Base-by-base conservation (phyloP, 2,797 vertebrate species). In the Argya squamiceps region DNA sequence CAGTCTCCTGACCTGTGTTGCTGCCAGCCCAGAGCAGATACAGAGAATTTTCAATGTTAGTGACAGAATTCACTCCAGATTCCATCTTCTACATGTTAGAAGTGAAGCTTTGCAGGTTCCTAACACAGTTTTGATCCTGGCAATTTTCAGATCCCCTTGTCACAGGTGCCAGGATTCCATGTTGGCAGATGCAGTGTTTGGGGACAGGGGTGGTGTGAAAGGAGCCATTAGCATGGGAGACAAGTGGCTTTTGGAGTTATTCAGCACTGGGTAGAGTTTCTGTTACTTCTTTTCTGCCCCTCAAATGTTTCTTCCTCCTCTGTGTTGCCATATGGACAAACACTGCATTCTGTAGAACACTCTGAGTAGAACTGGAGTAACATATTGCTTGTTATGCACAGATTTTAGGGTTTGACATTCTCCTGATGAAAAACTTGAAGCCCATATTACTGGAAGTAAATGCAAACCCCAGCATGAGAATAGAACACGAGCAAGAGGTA, bases 361-460 rank as follows among this genome's bases (percentile, higher is more conserved):
- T 21, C 13, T 43, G 67, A 71, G 68, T 17, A 60, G 52, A 67
- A 62, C 58, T 84, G 93, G 85, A 94, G 26, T 97, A 94, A 97
- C 81, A 44, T 56, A 11, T 94, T 90, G 74, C 94, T 95, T 97
- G 32, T 95, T 91, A 21, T 92, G 56, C 69, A 29, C 97, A 99
- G 99, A 99, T 99, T 96, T 97, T 99, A 97, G 99, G 99, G 37
- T 99, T 99, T 98, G 99, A 99, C 97, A 99, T 99, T 90, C 98
- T 99, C 79, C 98, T 99, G 97, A 99, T 99, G 99, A 99, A 99
- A 98, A 99, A 99, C 96, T 96, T 99, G 98, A 99, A 99, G 97
- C 99, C 99, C 16, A 92, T 99, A 20, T 97, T 99, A 65, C 97
- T 99, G 41, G 99, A 99, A 97, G 99, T 99, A 78, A 99, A 99